Base-by-base conservation (phyloP, 2,888 invertebrate species). In the Caenorhabditis sp. region DNA sequence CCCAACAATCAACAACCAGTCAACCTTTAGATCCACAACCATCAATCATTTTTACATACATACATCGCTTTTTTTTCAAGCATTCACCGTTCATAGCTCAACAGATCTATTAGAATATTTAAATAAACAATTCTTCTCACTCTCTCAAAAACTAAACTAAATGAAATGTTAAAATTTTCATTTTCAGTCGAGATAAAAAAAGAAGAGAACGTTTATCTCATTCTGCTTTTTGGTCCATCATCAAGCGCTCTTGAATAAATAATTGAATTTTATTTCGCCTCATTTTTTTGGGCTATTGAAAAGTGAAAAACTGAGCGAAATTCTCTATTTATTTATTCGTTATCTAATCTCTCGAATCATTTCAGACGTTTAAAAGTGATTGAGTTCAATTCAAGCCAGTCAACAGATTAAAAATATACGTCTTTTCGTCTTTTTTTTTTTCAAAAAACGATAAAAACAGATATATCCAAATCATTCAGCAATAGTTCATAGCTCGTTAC, bases 201-300 rank as follows among this genome's bases (percentile, higher is more conserved):
- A 12, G 12, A 43, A 14, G 5, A 31, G n/a, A n/a, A n/a, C n/a
- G 12, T 36, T 36, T 36, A 12, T 5, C 12, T 5, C 12, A 12
- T 36, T 36, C 12, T 36, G 5, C 12, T 43, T 43, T 14, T 2
- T 10, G 3, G 3, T 43, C 17, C 17, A 17, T 43, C 43, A 43
- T 43, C 14, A 60, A 55, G 66, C 61, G 54, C 61, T 31, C 31
- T 19, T 12, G 14, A 43, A 17, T 17, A 43, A 17, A 43, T 43
- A 43, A 43, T 43, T 43, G 43, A 17, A 43, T 43, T 43, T 17
- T 14, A 14, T 43, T 43, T 43, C 14, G 6, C 43, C 43, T 10
- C 43, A 43, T 43, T 43, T 17, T 36, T n/a, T n/a, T n/a, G n/a
- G n/a, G n/a, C n/a, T n/a, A n/a, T n/a, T n/a, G n/a, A n/a, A n/a